Evolutionary conservation across 2,888 invertebrate species (phyloP).

Genomic region (Acronicta psi): DNA sequence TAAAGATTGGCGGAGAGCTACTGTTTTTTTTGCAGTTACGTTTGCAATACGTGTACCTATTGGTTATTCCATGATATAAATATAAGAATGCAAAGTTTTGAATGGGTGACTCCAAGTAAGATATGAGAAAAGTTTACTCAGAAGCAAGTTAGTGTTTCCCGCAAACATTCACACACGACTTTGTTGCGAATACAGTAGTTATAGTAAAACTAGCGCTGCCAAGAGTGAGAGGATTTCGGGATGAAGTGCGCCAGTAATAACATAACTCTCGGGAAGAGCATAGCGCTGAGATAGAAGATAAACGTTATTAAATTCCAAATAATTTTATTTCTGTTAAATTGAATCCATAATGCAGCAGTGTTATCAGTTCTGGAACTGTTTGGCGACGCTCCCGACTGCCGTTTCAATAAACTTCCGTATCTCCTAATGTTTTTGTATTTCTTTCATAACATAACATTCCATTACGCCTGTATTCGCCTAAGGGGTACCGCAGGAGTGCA

Average conservation of each 20-base stretch:
- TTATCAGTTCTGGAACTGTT: slow-evolving; percentile 18
- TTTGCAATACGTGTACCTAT: no score
- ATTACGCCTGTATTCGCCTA: neutral
- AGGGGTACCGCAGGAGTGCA: neutral
- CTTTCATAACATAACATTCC: slow-evolving; percentile 1
- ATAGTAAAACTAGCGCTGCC: slow-evolving; percentile 29
- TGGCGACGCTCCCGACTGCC: slow-evolving; percentile 35
- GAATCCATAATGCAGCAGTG: slow-evolving; percentile 44
- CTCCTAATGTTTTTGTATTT: slow-evolving; percentile 4
- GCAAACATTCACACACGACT: slow-evolving; percentile 1
- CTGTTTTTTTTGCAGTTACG: no score
- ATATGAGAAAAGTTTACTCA: neutral
- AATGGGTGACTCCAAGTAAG: neutral
- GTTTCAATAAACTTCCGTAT: slow-evolving; percentile 33
- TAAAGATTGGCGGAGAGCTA: no score
- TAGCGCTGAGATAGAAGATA: slow-evolving; percentile 10
- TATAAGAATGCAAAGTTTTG: neutral
- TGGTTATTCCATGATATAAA: neutral
- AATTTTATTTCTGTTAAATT: slow-evolving; percentile 33
- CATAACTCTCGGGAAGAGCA: slow-evolving; percentile 25
- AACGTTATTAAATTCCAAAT: slow-evolving; percentile 46
- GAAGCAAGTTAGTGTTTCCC: neutral
- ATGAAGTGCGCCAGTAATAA: slow-evolving; percentile 36
- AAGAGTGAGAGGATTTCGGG: slow-evolving; percentile 28
- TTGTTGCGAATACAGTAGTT: neutral